Evolutionary conservation across 2,797 vertebrate species (phyloP), one percentile per base, ranked within the genome.

Genomic region (Alcedo quadribrachys): DNA sequence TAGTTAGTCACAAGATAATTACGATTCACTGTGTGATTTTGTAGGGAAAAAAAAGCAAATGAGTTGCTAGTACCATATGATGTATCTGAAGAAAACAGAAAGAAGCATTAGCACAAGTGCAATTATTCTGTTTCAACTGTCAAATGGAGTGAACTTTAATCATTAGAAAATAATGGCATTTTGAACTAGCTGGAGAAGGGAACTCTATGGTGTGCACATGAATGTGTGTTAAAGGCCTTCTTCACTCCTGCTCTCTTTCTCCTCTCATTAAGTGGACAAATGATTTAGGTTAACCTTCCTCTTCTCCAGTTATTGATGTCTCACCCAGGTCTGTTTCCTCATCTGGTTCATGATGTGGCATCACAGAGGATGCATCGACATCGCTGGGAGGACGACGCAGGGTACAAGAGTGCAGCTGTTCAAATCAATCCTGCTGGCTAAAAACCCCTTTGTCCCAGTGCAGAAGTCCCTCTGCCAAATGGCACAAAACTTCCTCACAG

Each of bases 1-100:
- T 60, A 73, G 70, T 43, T 81, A 57, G 58, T 53, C 89, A 87
- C 91, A 85, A 80, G 75, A 40, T 66, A 85, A 90, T 81, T 78
- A 85, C 5, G 35, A 93, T 71, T 75, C 62, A 27, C 40, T 33
- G 6, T 25, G 37, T 71, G 53, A 85, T 89, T 93, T 92, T 75
- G 28, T 45, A 4, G 3, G 32, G 46, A 51, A 91, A 85, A 37
- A 92, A 90, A 92, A 87, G 48, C 22, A 89, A 89, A 93, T 60
- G 28, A 61, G 20, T 70, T 90, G 42, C 81, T 76, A 70, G 30
- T 60, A 62, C 6, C 10, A 2, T 40, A 55, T 19, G 40, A 87
- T 24, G 10, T 62, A 42, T 76, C 62, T 89, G 73, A 82, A 74
- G 73, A 62, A 93, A 92, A 92, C 15, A 85, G 45, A 91, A 75